phyloP scores from a whole-genome alignment of 1,140 invertebrate genomes.

The Plectrocnemia conspersa region DNA sequence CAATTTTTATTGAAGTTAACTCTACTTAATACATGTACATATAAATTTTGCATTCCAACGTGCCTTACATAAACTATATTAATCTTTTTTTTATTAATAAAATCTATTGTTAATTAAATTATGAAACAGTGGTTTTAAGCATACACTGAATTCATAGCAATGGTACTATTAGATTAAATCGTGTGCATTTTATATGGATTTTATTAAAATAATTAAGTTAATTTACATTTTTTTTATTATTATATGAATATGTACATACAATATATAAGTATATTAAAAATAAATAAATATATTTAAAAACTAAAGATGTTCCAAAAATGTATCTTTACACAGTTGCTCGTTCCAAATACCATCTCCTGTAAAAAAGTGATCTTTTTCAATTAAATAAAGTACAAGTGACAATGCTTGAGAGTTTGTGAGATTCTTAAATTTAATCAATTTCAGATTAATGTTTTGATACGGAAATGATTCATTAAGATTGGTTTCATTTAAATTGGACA shows the following conservation, averaged over 20 bases:
- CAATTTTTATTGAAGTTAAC: too few relatives aligned
- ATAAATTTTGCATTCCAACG: slow-evolving; percentile 18
- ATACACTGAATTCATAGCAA: slow-evolving; percentile 11
- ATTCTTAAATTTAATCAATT: neutral
- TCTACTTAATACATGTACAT: too few relatives aligned
- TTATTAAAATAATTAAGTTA: neutral
- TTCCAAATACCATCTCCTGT: slow-evolving; percentile 41
- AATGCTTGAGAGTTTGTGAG: slow-evolving; percentile 27
- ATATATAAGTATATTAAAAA: slow-evolving; percentile 1
- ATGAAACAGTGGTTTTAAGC: neutral
- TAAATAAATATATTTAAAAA: neutral
- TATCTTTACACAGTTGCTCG: slow-evolving; percentile 8
- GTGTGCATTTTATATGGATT: neutral
- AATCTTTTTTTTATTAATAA: neutral
- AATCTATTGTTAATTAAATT: neutral
- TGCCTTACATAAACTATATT: slow-evolving; percentile 11
- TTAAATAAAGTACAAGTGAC: slow-evolving; percentile 38
- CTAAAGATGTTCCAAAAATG: neutral
- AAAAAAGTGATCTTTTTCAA: slow-evolving; percentile 42
- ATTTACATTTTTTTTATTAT: slow-evolving; percentile 1
- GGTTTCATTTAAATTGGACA: neutral
- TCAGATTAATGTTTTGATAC: neutral
- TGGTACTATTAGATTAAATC: slow-evolving; percentile 8
- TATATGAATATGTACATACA: slow-evolving; percentile 4
- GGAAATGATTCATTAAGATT: neutral